These are phyloP conservation scores for Coregonus clupeaformis DNA, from an alignment of 2,113 vertebrate genomes.

Conservation along the genomic window DNA sequence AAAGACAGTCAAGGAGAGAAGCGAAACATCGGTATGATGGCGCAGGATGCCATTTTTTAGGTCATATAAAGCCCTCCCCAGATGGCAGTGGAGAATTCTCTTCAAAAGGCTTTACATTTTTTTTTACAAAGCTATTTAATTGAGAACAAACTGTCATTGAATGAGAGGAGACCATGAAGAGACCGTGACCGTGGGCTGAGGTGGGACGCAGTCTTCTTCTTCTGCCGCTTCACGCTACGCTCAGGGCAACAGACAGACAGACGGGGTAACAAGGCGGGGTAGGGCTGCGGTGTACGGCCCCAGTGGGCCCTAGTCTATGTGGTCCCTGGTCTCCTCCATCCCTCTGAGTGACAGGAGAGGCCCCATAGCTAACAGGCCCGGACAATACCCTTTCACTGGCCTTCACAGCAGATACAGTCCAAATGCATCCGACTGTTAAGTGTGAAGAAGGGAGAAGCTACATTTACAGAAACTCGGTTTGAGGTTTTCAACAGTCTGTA, in stretches of 20 bases:
- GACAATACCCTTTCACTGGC: slow-evolving; percentile 64
- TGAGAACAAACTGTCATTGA: slow-evolving; percentile 79
- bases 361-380: slow-evolving; percentile 59
- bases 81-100: slow-evolving; percentile 55
- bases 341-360: slow-evolving; percentile 65
- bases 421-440: slow-evolving; percentile 63
- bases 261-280: slow-evolving; percentile 35
- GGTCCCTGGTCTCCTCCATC: slow-evolving; percentile 43
- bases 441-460: slow-evolving; percentile 39
- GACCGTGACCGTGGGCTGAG: slow-evolving; percentile 61
- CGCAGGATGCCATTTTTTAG: slow-evolving; percentile 50
- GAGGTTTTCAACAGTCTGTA: neutral
- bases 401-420: slow-evolving; percentile 48
- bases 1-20: slow-evolving; percentile 39
- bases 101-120: slow-evolving; percentile 62
- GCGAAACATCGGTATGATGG: slow-evolving; percentile 60
- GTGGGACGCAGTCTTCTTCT: slow-evolving; percentile 44
- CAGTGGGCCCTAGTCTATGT: slow-evolving; percentile 11
- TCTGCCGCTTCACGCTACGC: slow-evolving; percentile 9
- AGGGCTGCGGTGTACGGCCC: neutral
- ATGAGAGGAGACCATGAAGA: slow-evolving; percentile 64
- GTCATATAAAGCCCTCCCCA: slow-evolving; percentile 53
- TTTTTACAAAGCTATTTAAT: slow-evolving; percentile 72
- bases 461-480: slow-evolving; percentile 35
- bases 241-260: slow-evolving; percentile 16